Evolutionary conservation across 2,113 vertebrate genomes (phyloP).

Genomic region (Misgurnus mizolepis): DNA sequence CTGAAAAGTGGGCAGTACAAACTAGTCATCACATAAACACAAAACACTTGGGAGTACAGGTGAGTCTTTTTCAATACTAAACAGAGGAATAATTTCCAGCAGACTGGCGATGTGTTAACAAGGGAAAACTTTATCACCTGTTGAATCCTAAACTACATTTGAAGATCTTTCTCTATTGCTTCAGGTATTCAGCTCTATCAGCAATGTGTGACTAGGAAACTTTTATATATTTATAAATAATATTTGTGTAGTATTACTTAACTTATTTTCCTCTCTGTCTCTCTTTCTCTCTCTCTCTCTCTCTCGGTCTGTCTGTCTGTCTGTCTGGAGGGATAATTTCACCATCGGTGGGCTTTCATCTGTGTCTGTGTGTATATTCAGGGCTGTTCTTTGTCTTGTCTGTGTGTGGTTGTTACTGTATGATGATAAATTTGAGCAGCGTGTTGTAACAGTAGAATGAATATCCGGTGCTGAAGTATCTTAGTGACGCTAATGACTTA

Average conservation of each 20-base stretch:
- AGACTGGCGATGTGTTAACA: neutral
- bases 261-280: no score
- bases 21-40: conserved; percentile 35
- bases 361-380: conserved; percentile 3
- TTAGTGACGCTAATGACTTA: conserved; percentile 63
- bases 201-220: no score
- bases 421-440: conserved; percentile 27
- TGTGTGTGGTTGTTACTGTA: conserved; percentile 8
- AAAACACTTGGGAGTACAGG: conserved; percentile 56
- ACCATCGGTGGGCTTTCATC: neutral
- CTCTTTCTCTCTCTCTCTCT: no score
- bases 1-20: conserved; percentile 69
- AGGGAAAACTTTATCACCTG: conserved; percentile 37
- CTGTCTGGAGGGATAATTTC: neutral
- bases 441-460: conserved; percentile 65
- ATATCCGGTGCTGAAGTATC: conserved; percentile 62
- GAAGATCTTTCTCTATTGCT: neutral
- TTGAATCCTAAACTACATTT: neutral
- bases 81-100: neutral
- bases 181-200: no score
- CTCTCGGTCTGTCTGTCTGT: neutral
- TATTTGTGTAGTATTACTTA: no score
- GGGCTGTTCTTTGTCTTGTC: conserved; percentile 9
- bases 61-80: conserved; percentile 35
- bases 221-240: no score